phyloP scores from a whole-genome alignment of 1,140 invertebrate species.

The Kradibia gibbosae region DNA sequence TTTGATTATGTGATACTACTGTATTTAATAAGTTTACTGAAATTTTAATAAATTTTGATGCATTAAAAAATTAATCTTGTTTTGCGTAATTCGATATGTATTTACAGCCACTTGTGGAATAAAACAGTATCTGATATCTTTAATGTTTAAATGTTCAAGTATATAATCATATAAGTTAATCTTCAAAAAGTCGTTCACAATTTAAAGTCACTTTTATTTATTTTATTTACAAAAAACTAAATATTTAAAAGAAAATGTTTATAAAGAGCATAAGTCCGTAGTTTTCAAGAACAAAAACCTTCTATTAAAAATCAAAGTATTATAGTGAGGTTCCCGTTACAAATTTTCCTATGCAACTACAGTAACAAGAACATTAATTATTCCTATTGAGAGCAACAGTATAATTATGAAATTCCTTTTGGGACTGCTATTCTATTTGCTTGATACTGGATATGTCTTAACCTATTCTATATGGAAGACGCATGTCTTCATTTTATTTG shows the following conservation, averaged over 20 bases:
- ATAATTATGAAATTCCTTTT: no score
- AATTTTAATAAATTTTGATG: no score
- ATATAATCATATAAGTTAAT: background rate
- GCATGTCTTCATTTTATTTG: background rate
- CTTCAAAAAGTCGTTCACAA: constrained; percentile 4
- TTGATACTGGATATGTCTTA: constrained; percentile 24
- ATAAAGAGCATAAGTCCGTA: background rate
- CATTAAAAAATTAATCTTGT: no score
- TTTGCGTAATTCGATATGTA: no score
- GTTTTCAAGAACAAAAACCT: background rate
- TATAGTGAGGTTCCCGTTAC: background rate
- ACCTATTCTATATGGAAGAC: constrained; percentile 43
- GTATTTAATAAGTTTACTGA: no score
- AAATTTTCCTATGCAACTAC: background rate
- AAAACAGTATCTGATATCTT: background rate
- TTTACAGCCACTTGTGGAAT: no score
- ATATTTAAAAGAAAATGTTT: background rate
- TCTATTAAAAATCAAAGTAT: background rate
- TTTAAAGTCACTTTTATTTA: background rate
- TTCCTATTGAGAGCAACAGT: no score
- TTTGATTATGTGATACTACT: no score
- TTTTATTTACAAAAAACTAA: background rate
- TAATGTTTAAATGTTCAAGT: background rate
- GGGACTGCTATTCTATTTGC: background rate
- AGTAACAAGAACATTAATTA: constrained; percentile 1